A percentile compares a stretch with the other conserved stretches of the same genome.
These are phyloP conservation scores for Elaphurus davidianus DNA, from an alignment of 2,113 vertebrate species.

Conservation along the genomic window DNA sequence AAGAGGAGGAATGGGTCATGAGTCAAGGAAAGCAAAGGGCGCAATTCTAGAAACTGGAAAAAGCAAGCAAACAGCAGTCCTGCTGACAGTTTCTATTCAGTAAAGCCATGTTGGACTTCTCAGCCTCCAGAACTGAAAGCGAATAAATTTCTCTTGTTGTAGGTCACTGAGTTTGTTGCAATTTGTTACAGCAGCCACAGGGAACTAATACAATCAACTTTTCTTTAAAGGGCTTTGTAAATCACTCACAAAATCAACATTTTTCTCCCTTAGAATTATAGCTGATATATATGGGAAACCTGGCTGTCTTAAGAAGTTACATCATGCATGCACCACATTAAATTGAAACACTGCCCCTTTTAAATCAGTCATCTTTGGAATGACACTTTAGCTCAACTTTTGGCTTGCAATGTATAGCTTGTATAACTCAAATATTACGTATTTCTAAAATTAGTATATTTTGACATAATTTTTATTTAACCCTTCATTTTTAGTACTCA, in stretches of 20 bases:
- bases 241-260: not conserved
- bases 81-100: not conserved
- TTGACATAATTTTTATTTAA: conserved; percentile 6
- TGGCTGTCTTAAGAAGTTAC: not conserved
- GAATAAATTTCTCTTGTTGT: not conserved
- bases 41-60: not conserved
- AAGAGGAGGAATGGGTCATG: not conserved
- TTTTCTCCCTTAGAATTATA: not conserved
- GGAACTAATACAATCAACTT: not conserved
- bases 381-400: not conserved
- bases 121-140: not conserved
- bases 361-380: not conserved
- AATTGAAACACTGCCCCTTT: not conserved
- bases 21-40: not conserved
- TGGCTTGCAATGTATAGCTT: not conserved
- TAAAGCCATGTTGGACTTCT: not conserved
- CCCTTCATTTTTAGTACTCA: not conserved
- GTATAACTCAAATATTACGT: not conserved
- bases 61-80: not conserved
- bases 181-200: not conserved
- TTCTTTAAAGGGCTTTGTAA: conserved; percentile 11
- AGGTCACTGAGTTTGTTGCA: not conserved
- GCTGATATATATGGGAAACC: not conserved
- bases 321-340: not conserved
- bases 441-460: not conserved